Percentiles rank a stretch among this genome's conserved stretches.
Conservation (phyloP, 2,113 vertebrate species). For the Grammomys dolichurus region DNA sequence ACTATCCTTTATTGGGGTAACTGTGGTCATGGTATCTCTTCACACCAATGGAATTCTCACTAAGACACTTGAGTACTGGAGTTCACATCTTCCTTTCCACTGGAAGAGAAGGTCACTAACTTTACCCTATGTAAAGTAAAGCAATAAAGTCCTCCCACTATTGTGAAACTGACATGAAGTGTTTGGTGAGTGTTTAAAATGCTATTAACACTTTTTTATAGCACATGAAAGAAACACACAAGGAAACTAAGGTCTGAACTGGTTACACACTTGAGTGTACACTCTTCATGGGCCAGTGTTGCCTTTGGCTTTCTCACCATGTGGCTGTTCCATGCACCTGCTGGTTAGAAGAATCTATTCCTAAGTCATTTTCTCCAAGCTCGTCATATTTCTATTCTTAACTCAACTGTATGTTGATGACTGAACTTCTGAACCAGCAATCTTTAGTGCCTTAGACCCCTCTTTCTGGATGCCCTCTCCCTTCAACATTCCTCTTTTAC, state of each 20-base stretch:
- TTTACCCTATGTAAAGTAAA: background rate
- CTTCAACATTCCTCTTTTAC: background rate
- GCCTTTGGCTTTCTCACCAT: background rate
- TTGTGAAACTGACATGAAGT: background rate
- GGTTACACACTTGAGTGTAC: background rate
- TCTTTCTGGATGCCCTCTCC: background rate
- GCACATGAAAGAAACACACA: background rate
- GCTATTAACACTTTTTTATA: background rate
- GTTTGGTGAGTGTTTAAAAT: background rate
- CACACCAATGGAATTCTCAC: background rate
- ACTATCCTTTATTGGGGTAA: background rate
- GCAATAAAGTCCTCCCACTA: background rate
- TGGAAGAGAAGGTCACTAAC: background rate
- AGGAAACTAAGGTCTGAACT: conserved; percentile 17
- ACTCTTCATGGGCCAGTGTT: background rate
- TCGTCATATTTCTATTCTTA: background rate
- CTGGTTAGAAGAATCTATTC: background rate
- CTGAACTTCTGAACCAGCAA: background rate
- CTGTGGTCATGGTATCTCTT: background rate
- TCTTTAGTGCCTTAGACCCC: background rate
- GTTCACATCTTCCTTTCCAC: background rate
- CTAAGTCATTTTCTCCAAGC: background rate
- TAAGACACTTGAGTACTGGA: background rate
- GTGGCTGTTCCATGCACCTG: background rate
- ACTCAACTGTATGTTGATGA: background rate